phyloP scores from a whole-genome alignment of 2,113 vertebrate genomes.

The Leucosticte australis region DNA sequence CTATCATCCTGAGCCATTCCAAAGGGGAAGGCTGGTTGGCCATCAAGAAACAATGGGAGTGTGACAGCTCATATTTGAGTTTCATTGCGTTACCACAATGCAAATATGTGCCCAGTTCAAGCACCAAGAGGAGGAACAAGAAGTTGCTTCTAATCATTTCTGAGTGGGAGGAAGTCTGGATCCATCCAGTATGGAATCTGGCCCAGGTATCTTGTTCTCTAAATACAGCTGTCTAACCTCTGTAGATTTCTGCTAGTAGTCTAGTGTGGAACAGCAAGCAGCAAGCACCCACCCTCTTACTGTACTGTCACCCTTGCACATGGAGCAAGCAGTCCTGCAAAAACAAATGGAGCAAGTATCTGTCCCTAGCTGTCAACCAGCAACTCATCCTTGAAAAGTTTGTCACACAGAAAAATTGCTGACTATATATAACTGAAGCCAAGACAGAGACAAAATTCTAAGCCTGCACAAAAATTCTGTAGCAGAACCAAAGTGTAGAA shows the following conservation, averaged over 20 bases:
- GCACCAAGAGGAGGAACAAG: neutral
- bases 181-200: neutral
- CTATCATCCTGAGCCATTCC: neutral
- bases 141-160: neutral
- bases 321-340: neutral
- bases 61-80: neutral
- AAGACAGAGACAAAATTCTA: neutral
- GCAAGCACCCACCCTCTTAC: neutral
- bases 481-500: neutral
- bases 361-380: neutral
- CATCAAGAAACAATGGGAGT: neutral
- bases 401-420: neutral
- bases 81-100: neutral
- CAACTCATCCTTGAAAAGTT: neutral
- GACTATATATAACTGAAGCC: neutral
- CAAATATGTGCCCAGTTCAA: neutral
- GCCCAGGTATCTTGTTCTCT: neutral
- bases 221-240: neutral
- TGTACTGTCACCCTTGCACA: neutral
- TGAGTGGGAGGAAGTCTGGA: neutral
- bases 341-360: neutral
- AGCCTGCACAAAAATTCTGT: neutral
- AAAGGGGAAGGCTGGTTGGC: neutral
- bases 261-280: neutral
- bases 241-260: neutral